Conservation (phyloP, 2,888 invertebrate species). For the Choristoneura rosaceana region DNA sequence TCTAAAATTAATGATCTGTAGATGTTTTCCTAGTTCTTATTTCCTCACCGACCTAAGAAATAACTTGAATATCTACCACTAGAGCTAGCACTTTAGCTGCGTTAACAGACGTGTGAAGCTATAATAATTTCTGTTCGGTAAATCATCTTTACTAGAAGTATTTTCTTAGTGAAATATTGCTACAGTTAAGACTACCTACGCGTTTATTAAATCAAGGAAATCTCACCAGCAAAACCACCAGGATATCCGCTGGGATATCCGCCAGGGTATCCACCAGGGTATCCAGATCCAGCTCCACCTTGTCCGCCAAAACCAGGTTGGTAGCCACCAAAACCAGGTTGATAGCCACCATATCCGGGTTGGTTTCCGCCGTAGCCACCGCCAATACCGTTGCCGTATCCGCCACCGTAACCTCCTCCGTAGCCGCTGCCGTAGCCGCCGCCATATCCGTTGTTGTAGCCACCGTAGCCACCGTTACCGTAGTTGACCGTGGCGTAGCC, state of each 20-base stretch:
- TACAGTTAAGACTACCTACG: too few species aligned
- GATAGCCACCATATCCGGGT: conserved; percentile 45
- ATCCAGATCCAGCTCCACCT: conserved; percentile 47
- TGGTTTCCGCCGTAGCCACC: conserved; percentile 44
- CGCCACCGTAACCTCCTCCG: conserved; percentile 42
- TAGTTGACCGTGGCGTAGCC: conserved; percentile 55
- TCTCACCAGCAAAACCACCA: conserved; percentile 43
- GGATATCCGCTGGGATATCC: conserved; percentile 45
- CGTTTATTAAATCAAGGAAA: not conserved
- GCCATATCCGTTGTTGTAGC: conserved; percentile 45
- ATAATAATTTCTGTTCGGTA: too few species aligned
- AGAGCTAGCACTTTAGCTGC: too few species aligned
- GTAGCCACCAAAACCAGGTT: conserved; percentile 43
- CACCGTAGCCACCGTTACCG: conserved; percentile 45
- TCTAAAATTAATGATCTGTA: not conserved
- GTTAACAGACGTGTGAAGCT: too few species aligned
- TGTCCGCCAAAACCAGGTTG: conserved; percentile 31
- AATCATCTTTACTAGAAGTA: too few species aligned
- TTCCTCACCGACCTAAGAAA: too few species aligned
- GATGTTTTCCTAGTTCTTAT: too few species aligned
- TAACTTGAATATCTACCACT: too few species aligned
- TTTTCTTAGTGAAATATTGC: too few species aligned
- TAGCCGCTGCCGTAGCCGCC: conserved; percentile 48
- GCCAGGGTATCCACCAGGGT: conserved; percentile 44
- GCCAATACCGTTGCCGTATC: conserved; percentile 42